Percentiles rank a stretch among this genome's conserved stretches.
phyloP scores from a whole-genome alignment of 2,888 invertebrate species.

The Cataglyphis livida region DNA sequence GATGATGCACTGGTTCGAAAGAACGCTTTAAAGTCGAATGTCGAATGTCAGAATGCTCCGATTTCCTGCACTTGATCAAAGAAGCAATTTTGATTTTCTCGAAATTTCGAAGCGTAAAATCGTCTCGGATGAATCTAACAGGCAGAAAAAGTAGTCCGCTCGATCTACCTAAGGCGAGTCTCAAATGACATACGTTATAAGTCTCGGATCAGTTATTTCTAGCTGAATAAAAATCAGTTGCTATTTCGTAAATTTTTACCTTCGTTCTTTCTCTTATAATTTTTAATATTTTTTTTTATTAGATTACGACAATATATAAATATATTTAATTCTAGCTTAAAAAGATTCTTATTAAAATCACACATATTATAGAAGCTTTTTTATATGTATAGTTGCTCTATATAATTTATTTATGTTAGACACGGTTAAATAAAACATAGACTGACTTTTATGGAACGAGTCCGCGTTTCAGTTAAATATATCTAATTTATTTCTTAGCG shows the following conservation, averaged over 20 bases:
- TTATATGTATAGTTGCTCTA: not conserved
- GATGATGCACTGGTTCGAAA: not conserved
- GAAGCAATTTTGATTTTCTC: conserved; percentile 60
- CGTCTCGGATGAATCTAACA: conserved; percentile 3
- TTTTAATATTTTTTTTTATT: not conserved
- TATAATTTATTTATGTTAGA: not conserved
- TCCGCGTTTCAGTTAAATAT: too few relatives aligned
- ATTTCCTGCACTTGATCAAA: conserved; percentile 20
- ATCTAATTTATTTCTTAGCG: not conserved
- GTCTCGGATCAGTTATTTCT: not conserved
- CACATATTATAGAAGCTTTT: not conserved
- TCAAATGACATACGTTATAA: not conserved
- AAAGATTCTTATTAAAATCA: not conserved
- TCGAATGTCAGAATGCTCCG: not conserved
- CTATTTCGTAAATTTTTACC: conserved; percentile 12
- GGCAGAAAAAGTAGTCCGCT: conserved; percentile 39
- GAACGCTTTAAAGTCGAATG: conserved; percentile 37
- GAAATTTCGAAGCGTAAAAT: conserved; percentile 46
- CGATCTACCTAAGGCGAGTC: conserved; percentile 26
- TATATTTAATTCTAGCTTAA: not conserved
- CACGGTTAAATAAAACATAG: too few relatives aligned
- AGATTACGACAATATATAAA: not conserved
- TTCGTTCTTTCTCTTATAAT: not conserved
- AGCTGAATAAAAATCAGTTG: not conserved
- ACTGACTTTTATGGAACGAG: too few relatives aligned